Conservation (phyloP, 2,888 invertebrate species). For the Apamea sordens region DNA sequence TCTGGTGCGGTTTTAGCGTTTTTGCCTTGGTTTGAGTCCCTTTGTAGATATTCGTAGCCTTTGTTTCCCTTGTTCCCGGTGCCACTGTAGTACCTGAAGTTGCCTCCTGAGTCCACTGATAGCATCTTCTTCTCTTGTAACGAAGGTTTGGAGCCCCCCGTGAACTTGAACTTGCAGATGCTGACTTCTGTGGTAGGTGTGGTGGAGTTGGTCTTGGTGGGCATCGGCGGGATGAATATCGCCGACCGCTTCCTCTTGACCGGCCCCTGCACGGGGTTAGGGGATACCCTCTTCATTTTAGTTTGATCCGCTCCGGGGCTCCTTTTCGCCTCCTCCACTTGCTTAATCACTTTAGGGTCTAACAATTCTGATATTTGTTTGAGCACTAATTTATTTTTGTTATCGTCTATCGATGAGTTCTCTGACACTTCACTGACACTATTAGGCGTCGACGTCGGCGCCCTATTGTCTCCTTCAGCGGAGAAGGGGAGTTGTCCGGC, state of each 20-base stretch:
- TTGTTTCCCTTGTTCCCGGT: slow-evolving; percentile 96
- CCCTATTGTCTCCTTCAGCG: slow-evolving; percentile 78
- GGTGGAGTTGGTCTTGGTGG: slow-evolving; percentile 92
- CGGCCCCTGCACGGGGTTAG: slow-evolving; percentile 81
- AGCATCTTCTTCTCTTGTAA: slow-evolving; percentile 97
- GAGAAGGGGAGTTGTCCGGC: slow-evolving; percentile 84
- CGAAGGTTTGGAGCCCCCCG: slow-evolving; percentile 96
- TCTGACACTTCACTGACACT: slow-evolving; percentile 78
- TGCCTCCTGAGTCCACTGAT: slow-evolving; percentile 96
- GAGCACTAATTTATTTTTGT: slow-evolving; percentile 83
- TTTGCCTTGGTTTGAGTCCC: slow-evolving; percentile 92
- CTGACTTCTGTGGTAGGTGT: slow-evolving; percentile 96
- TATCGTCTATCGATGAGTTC: slow-evolving; percentile 84
- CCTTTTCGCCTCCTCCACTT: slow-evolving; percentile 78
- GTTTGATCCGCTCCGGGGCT: slow-evolving; percentile 75
- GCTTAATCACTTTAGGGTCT: slow-evolving; percentile 86
- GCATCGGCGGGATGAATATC: slow-evolving; percentile 95
- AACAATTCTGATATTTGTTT: slow-evolving; percentile 87
- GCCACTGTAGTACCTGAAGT: slow-evolving; percentile 96
- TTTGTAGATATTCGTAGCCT: slow-evolving; percentile 94
- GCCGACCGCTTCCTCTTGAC: slow-evolving; percentile 95
- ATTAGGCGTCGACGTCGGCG: slow-evolving; percentile 77
- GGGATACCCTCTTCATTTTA: slow-evolving; percentile 87
- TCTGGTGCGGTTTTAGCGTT: slow-evolving; percentile 67
- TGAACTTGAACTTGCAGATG: slow-evolving; percentile 98